phyloP scores from a whole-genome alignment of 2,113 vertebrate species.

The Vimba vimba region DNA sequence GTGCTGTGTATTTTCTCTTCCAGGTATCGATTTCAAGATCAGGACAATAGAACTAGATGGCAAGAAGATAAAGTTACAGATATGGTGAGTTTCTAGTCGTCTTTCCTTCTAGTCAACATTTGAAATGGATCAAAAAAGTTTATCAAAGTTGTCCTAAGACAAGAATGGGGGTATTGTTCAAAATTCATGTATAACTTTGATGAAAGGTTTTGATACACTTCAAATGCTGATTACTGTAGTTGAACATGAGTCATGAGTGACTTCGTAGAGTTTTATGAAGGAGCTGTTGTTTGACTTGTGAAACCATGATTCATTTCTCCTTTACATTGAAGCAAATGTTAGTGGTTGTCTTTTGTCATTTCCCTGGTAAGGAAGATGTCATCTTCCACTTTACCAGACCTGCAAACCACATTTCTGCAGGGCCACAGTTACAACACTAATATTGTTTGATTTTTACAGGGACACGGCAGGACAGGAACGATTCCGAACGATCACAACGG shows the following conservation, averaged over 20 bases:
- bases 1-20: constrained; percentile 50
- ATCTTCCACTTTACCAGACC: neutral
- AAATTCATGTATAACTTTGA: too few species aligned
- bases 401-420: neutral
- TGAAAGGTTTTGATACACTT: too few species aligned
- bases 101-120: neutral
- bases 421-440: neutral
- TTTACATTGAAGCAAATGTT: neutral
- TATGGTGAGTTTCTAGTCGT: constrained; percentile 82
- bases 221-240: too few species aligned
- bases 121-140: too few species aligned
- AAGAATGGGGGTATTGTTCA: too few species aligned
- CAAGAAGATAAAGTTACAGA: constrained; percentile 97
- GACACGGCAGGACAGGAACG: constrained; percentile 96
- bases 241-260: neutral
- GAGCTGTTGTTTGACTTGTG: neutral
- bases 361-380: neutral
- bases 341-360: neutral
- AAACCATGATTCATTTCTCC: constrained; percentile 4
- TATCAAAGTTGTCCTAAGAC: too few species aligned
- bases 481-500: constrained; percentile 94
- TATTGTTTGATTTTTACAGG: constrained; percentile 71
- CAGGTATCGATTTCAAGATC: constrained; percentile 98
- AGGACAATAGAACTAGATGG: constrained; percentile 96
- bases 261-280: neutral